Evolutionary conservation across 2,888 invertebrate species (phyloP).

Genomic region (Sialis lutaria): DNA sequence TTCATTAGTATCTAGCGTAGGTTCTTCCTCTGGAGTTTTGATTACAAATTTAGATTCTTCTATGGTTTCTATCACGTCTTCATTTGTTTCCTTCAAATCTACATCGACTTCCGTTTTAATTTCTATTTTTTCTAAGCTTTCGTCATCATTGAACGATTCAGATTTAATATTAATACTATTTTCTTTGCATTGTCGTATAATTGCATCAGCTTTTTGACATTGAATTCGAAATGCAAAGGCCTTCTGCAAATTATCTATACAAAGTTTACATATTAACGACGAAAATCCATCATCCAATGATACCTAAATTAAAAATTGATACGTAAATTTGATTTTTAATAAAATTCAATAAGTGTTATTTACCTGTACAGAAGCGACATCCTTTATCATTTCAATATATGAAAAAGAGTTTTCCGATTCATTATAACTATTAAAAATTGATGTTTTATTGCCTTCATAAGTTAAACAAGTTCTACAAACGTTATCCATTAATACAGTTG

Average conservation of each 20-base stretch:
- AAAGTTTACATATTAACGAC: neutral
- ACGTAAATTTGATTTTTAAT: neutral
- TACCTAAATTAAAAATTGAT: neutral
- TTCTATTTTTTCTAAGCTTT: too few relatives aligned
- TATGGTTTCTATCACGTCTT: too few relatives aligned
- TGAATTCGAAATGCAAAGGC: neutral
- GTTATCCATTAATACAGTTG: neutral
- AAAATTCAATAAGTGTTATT: neutral
- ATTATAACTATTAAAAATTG: neutral
- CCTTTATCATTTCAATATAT: neutral
- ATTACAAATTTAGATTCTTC: too few relatives aligned
- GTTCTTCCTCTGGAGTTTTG: too few relatives aligned
- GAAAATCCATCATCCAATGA: neutral
- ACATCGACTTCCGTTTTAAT: too few relatives aligned
- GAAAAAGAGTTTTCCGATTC: neutral
- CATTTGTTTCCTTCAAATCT: too few relatives aligned
- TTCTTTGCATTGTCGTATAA: neutral
- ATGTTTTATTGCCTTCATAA: neutral
- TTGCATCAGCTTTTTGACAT: neutral
- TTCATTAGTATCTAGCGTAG: too few relatives aligned
- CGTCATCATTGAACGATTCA: too few relatives aligned
- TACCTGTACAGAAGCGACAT: neutral
- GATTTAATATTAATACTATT: too few relatives aligned
- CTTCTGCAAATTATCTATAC: neutral
- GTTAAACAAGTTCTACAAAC: neutral